Conservation (phyloP, 2,888 invertebrate genomes). For the Stenodera caucasica region DNA sequence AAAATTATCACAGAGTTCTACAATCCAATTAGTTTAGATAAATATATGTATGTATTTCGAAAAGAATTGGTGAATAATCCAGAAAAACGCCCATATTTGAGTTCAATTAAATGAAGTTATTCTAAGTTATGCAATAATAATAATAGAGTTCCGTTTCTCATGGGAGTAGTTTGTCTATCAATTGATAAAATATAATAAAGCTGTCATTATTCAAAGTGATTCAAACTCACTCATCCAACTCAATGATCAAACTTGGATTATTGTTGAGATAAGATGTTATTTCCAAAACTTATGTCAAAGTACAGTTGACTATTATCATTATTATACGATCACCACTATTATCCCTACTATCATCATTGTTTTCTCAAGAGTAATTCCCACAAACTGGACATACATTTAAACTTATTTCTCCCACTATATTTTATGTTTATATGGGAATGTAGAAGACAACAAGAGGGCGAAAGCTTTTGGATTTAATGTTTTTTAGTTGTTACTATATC, state of each 20-base stretch:
- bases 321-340: neutral
- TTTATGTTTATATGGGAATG: neutral
- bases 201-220: slow-evolving; percentile 12
- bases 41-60: too few relatives aligned
- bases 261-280: slow-evolving; percentile 9
- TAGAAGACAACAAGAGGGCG: neutral
- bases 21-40: too few relatives aligned
- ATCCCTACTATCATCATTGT: neutral
- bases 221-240: slow-evolving; percentile 5
- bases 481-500: neutral
- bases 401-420: neutral
- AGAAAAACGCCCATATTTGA: neutral
- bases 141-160: neutral
- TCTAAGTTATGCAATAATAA: slow-evolving; percentile 1
- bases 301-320: neutral
- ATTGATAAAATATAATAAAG: slow-evolving; percentile 16
- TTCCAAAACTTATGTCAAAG: slow-evolving; percentile 1
- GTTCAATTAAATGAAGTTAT: neutral
- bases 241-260: slow-evolving; percentile 15
- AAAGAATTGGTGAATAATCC: neutral
- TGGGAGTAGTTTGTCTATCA: slow-evolving; percentile 7
- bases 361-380: neutral
- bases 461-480: neutral
- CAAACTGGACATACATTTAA: neutral
- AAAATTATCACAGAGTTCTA: neutral